These are phyloP conservation scores for Drosophila phalerata DNA, from an alignment of 2,888 invertebrate species.

Conservation along the genomic window DNA sequence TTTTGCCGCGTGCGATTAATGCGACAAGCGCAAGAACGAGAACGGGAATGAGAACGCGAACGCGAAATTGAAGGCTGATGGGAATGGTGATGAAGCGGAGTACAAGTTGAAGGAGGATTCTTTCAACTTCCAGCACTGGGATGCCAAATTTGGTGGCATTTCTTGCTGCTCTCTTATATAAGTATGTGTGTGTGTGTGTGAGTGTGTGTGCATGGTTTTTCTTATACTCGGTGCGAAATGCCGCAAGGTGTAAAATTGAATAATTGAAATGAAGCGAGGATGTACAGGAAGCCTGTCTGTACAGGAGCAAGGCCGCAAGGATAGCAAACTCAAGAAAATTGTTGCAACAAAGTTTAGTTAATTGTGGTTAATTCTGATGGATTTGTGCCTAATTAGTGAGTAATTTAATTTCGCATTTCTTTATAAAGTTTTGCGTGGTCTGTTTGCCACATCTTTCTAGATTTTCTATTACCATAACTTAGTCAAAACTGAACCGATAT, in stretches of 20 bases:
- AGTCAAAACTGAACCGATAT: not conserved
- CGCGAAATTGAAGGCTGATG: not conserved
- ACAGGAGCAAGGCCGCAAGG: constrained; percentile 34
- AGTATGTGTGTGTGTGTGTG: constrained; percentile 4
- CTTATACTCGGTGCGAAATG: constrained; percentile 62
- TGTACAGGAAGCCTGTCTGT: constrained; percentile 19
- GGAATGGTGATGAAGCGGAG: not conserved
- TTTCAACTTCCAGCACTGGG: constrained; percentile 48
- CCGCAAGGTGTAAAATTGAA: constrained; percentile 84
- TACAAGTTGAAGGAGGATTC: constrained; percentile 28
- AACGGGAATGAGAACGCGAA: not conserved
- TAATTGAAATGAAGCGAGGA: constrained; percentile 79
- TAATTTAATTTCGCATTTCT: constrained; percentile 74
- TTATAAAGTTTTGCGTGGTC: constrained; percentile 39
- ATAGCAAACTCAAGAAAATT: constrained; percentile 45
- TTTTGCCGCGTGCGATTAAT: constrained; percentile 75
- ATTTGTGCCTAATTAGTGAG: constrained; percentile 79
- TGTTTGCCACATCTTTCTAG: not conserved
- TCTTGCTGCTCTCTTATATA: constrained; percentile 22
- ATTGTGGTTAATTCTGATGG: constrained; percentile 84
- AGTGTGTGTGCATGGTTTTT: constrained; percentile 38
- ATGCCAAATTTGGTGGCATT: constrained; percentile 70
- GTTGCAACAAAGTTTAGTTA: constrained; percentile 77
- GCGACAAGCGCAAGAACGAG: constrained; percentile 47
- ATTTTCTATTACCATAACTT: not conserved